These are phyloP conservation scores for Manis javanica DNA, from an alignment of 2,797 vertebrate species.

Conservation along the genomic window DNA sequence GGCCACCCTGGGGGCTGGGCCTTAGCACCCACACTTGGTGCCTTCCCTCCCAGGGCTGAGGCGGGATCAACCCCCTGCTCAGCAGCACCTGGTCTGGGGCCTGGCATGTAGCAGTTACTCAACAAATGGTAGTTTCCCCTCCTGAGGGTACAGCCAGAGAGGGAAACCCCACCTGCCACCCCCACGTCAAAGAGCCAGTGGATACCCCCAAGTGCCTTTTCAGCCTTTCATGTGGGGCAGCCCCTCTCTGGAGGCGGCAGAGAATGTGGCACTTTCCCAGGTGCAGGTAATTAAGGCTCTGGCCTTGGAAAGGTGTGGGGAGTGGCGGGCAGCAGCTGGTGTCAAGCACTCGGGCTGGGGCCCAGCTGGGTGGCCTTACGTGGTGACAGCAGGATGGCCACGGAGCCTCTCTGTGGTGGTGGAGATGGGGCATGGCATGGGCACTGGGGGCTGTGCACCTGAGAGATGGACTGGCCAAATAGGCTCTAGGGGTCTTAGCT, in stretches of 20 bases:
- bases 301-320: not conserved
- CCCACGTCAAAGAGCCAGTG: not conserved
- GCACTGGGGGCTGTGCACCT: not conserved
- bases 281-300: not conserved
- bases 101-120: rapidly evolving
- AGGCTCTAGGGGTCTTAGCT: not conserved
- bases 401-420: rapidly evolving
- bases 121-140: not conserved
- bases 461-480: not conserved
- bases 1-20: not conserved
- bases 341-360: not conserved
- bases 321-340: no score
- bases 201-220: rapidly evolving
- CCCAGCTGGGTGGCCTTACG: not conserved
- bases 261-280: not conserved
- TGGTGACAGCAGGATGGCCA: not conserved
- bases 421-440: rapidly evolving
- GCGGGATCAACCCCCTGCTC: not conserved
- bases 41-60: not conserved
- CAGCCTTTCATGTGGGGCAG: not conserved
- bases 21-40: not conserved
- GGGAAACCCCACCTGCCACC: not conserved
- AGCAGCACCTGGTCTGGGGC: not conserved
- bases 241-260: not conserved
- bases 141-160: not conserved